Base-by-base conservation (phyloP, 2,113 vertebrate species). In the Forbesichthys papilliferus region DNA sequence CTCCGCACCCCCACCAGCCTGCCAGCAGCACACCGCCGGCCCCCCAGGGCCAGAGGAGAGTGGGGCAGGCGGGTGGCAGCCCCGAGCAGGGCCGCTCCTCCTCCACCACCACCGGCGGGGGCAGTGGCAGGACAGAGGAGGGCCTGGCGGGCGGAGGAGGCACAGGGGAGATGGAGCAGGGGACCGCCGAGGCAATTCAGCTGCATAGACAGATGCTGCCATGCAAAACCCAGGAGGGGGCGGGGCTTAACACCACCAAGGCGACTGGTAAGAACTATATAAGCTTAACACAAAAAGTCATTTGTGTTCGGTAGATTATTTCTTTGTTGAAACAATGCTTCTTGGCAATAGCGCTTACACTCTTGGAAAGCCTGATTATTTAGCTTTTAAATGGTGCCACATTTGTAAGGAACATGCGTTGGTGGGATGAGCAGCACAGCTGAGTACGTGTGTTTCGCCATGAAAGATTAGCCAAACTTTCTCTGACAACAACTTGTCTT, bases 191-290 rank as follows among this genome's bases (percentile, higher is more conserved):
- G 12, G 81, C 82, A 4, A 0, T 52, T 54, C 93, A 92, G 88
- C 92, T 88, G 83, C 90, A 89, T 68, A 87, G 90, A 70, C 93
- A 91, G 77, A 92, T 81, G 81, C 79, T 91, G 48, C 86, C 76
- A 67, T 89, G 79, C 86, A 95, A 90, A 87, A 81, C 77, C 63
- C 89, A 77, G 69, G 95, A 97, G 47, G 95, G 95, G 47, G 92
- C 67, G 70, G 80, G 87, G 53, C 53, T 75, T 12, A 77, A 88
- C 58, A 92, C 77, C 79, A 74, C 82, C 63, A 87, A 88, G 77
- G 84, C 85, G 63, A 70, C 93, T 94, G 95, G 96, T 99, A 68
- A 83, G 64, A 33, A 61, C 68, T 27, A 18, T 11, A 48, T 42
- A 55, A 66, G 0, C 18, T 2, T 27, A 27, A 27, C 27, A 27